Evolutionary conservation across 2,888 invertebrate genomes (phyloP).

Genomic region (Tenthredo notha): DNA sequence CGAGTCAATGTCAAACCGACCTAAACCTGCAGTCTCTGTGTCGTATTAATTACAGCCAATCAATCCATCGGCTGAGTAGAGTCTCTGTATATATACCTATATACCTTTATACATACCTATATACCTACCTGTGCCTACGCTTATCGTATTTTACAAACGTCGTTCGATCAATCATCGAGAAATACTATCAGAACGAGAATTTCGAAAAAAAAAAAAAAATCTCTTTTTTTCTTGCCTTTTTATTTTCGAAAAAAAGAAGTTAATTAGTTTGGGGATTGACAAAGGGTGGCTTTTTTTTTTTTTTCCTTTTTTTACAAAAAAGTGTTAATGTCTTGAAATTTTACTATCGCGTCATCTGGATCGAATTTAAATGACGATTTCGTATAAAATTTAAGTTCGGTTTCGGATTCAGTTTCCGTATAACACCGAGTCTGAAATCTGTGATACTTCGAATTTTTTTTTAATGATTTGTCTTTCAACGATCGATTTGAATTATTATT

Average conservation of each 20-base stretch:
- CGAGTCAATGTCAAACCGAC: constrained; percentile 67
- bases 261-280: neutral
- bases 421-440: too few species aligned
- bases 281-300: neutral
- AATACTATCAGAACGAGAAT: neutral
- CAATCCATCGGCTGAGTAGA: constrained; percentile 63
- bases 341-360: too few species aligned
- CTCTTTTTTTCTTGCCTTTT: neutral
- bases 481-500: too few species aligned
- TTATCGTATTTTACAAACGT: constrained; percentile 15
- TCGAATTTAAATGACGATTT: too few species aligned
- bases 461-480: too few species aligned
- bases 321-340: too few species aligned
- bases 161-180: neutral
- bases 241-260: neutral
- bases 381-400: too few species aligned
- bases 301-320: neutral
- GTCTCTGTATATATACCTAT: neutral
- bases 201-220: neutral
- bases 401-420: too few species aligned
- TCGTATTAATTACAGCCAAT: constrained; percentile 73
- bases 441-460: too few species aligned
- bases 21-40: constrained; percentile 58
- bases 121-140: neutral
- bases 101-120: too few species aligned